phyloP scores from a whole-genome alignment of 23 tunicate species.

The Trididemnum nubilum region DNA sequence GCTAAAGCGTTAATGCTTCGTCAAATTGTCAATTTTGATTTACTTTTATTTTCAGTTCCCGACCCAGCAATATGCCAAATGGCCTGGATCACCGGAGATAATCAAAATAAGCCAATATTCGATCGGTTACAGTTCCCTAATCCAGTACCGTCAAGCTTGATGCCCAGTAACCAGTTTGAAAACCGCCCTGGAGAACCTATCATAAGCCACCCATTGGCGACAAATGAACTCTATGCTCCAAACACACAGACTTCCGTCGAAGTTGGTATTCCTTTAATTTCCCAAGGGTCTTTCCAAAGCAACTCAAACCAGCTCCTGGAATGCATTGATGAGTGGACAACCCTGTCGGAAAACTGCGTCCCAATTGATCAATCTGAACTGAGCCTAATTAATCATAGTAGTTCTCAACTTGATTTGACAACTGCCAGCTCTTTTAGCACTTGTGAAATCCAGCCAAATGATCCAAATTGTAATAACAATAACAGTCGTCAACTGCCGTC shows the following conservation, averaged over 20 bases:
- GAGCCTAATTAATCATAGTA: not conserved
- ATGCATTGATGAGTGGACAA: not conserved
- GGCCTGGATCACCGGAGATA: no score
- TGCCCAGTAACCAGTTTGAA: not conserved
- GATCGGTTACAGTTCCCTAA: no score
- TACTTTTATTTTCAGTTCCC: no score
- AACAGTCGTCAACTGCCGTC: constrained; percentile 21
- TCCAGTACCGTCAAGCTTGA: no score
- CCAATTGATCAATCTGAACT: not conserved
- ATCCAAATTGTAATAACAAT: constrained; percentile 20
- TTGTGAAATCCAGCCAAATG: not conserved
- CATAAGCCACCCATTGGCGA: not conserved
- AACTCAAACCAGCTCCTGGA: not conserved
- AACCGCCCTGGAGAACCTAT: not conserved
- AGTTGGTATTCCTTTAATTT: no score
- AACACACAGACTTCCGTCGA: no score
- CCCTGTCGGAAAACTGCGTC: not conserved
- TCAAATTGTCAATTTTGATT: no score
- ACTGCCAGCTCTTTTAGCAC: not conserved
- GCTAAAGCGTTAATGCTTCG: no score
- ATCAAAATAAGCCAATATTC: no score
- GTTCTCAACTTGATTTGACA: not conserved
- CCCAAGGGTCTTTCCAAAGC: not conserved
- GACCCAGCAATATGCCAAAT: no score
- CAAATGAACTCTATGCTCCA: not conserved